A percentile compares a stretch with the other conserved stretches of the same genome.
These are phyloP conservation scores for Timema podura DNA, from an alignment of 2,888 invertebrate species.

Conservation along the genomic window DNA sequence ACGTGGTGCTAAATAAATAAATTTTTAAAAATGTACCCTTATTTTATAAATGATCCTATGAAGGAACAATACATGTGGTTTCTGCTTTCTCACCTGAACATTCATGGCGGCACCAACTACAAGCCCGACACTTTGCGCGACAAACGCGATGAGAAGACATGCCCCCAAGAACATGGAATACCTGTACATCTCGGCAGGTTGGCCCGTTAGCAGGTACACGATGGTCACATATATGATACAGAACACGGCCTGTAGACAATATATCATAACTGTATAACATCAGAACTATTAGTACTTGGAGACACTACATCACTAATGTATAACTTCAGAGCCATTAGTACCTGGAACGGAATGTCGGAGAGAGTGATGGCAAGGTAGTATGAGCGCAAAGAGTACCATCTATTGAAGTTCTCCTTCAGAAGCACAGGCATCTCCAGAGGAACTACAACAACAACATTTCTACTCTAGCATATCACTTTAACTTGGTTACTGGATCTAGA, in stretches of 20 bases:
- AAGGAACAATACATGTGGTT: no score
- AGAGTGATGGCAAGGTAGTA: slow-evolving; percentile 95
- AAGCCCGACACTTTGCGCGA: slow-evolving; percentile 92
- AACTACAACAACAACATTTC: slow-evolving; percentile 55
- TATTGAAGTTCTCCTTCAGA: slow-evolving; percentile 91
- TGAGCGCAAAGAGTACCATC: slow-evolving; percentile 93
- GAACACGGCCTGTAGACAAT: slow-evolving; percentile 75
- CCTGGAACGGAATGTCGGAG: slow-evolving; percentile 97
- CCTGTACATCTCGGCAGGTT: slow-evolving; percentile 77
- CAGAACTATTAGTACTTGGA: no score
- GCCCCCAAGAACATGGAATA: slow-evolving; percentile 86
- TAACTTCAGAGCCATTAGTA: slow-evolving; percentile 43
- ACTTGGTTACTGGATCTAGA: no score
- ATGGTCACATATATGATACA: slow-evolving; percentile 88
- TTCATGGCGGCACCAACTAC: slow-evolving; percentile 95
- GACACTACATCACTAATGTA: neutral
- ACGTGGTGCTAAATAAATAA: no score
- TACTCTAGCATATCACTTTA: no score
- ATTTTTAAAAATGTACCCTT: no score
- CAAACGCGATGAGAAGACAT: slow-evolving; percentile 86
- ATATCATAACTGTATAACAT: slow-evolving; percentile 12
- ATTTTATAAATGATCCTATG: no score
- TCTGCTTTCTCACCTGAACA: slow-evolving; percentile 58
- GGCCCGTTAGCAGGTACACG: slow-evolving; percentile 92
- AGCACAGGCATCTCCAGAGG: slow-evolving; percentile 94